Base-by-base conservation (phyloP, 2,113 vertebrate species). In the Capreolus pygargus region DNA sequence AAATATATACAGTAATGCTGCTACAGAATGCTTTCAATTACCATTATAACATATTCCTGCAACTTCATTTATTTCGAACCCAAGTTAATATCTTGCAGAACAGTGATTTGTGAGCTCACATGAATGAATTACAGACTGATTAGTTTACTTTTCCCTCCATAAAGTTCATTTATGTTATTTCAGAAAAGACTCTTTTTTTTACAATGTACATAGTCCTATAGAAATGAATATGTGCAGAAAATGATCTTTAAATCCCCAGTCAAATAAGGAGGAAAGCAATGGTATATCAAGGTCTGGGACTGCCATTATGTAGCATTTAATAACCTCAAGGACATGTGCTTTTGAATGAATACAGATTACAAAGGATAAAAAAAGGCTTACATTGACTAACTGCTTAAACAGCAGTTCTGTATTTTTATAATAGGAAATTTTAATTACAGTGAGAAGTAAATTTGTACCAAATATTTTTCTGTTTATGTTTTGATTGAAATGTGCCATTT, bases 321-420 rank as follows among this genome's bases (percentile, higher is more conserved):
- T 96, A 94, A 97, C 74, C 79, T 89, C 95, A 97, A 97, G 78
- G 74, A 97, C 90, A 95, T 81, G 52, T 93, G 45, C n/a, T 93
- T 97, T 94, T 67, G 83, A 96, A 96, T 57, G 74, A 97, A 96
- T 86, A 95, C 57, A 97, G 93, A 97, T 97, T 82, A 61, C 11
- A 60, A 27, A 28, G 27, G 83, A 91, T 96, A 97, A 91, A 61
- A n/a, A 97, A 97, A 83, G 84, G 17, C 52, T 94, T 93, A 94
- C 43, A 57, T 67, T 93, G 79, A 95, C 28, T 89, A 96, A 92
- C 87, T 97, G 78, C n/a, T 91, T 98, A 93, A 97, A 94, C 28
- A 97, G 89, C 21, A 86, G 67, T 55, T 91, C 27, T 28, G 7
- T 45, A 93, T 39, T 87, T 57, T 87, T 70, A 78, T 14, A 94